phyloP scores from a whole-genome alignment of 2,888 invertebrate genomes.

The Brachypalpus laphriformis region DNA sequence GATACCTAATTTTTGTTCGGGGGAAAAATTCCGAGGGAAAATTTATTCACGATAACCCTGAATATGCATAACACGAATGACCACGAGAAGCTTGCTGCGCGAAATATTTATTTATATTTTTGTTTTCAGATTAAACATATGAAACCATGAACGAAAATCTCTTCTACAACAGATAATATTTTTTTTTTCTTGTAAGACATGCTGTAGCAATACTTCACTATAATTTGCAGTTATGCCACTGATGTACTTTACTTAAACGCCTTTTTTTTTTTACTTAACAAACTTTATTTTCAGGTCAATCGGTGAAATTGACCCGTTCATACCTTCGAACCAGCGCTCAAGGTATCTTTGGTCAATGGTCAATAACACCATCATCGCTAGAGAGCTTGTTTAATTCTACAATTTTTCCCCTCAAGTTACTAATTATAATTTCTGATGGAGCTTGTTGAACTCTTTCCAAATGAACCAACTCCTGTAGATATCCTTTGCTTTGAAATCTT shows the following conservation, averaged over 20 bases:
- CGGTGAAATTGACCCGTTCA: conserved; percentile 80
- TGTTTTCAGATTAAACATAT: too few relatives aligned
- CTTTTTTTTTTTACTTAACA: conserved; percentile 36
- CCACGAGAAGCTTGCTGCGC: too few relatives aligned
- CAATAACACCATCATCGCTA: conserved; percentile 28
- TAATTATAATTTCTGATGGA: conserved; percentile 9
- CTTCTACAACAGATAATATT: too few relatives aligned
- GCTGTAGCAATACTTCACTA: conserved; percentile 1
- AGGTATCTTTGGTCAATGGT: conserved; percentile 77
- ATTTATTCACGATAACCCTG: too few relatives aligned
- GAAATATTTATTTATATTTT: too few relatives aligned
- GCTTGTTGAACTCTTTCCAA: neutral
- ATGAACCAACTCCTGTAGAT: conserved; percentile 25
- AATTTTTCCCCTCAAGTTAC: neutral
- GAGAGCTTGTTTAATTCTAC: conserved; percentile 37
- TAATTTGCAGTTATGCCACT: neutral
- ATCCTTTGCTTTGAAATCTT: neutral
- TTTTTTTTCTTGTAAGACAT: conserved; percentile 24
- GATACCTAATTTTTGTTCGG: too few relatives aligned
- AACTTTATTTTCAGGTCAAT: conserved; percentile 75
- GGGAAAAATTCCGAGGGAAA: too few relatives aligned
- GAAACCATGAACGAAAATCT: too few relatives aligned
- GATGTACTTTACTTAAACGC: neutral
- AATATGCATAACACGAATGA: too few relatives aligned
- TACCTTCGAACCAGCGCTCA: conserved; percentile 81